Evolutionary conservation across 2,797 vertebrate genomes (phyloP).

Genomic region (Pangasius larnaudii): DNA sequence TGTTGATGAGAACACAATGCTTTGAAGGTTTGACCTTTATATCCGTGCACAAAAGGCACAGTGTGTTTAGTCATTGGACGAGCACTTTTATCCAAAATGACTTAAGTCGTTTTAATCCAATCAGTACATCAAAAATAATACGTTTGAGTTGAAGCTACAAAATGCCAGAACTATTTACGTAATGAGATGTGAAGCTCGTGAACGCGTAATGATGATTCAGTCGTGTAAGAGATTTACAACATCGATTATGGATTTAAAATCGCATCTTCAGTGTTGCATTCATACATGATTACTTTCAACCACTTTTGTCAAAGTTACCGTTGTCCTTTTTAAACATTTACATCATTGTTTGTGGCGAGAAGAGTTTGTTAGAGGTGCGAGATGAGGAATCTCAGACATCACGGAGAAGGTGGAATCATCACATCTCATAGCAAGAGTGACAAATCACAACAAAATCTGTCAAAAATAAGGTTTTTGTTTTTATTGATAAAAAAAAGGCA

Average conservation of each 20-base stretch:
- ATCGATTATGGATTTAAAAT: not conserved
- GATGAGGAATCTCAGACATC: not conserved
- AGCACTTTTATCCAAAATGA: not conserved
- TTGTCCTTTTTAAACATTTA: not conserved
- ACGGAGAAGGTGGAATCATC: not conserved
- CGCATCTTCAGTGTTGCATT: not conserved
- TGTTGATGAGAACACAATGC: slow-evolving; percentile 30
- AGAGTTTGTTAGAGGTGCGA: not conserved
- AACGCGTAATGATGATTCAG: not conserved
- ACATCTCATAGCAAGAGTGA: not conserved
- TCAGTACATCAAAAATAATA: not conserved
- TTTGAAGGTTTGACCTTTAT: slow-evolving; percentile 23
- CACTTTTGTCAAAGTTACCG: not conserved
- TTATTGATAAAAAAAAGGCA: not conserved
- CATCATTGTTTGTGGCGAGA: not conserved
- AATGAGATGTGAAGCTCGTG: not conserved
- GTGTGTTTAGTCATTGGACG: not conserved
- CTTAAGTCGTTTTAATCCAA: too few species aligned
- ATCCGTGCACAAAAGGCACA: not conserved
- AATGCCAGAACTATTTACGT: not conserved
- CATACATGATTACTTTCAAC: not conserved
- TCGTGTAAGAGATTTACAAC: too few species aligned
- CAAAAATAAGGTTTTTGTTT: not conserved
- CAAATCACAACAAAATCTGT: not conserved
- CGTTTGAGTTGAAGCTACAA: not conserved